Percentiles rank a stretch among this genome's conserved stretches.
Evolutionary conservation across 2,797 vertebrate genomes (phyloP).

Genomic region (Myiothlypis chrysogaster): DNA sequence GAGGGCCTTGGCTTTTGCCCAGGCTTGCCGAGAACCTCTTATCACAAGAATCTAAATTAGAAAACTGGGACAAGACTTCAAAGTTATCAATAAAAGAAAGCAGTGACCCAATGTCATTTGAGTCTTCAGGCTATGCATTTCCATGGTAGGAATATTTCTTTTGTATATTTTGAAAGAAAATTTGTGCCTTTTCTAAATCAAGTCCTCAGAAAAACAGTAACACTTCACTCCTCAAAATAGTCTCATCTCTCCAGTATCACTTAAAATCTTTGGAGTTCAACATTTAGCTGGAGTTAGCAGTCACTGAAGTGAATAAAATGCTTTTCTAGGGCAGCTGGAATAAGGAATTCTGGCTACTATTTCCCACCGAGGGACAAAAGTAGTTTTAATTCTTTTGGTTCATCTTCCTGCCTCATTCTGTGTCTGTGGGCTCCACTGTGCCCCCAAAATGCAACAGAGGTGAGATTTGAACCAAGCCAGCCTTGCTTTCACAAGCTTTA

Average conservation of each 20-base stretch:
- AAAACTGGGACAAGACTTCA: conserved; percentile 52
- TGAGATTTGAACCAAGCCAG: background rate
- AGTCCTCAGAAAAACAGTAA: background rate
- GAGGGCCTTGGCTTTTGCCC: conserved; percentile 2
- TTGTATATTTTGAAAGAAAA: background rate
- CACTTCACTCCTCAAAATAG: background rate
- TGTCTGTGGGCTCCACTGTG: background rate
- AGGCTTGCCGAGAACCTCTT: background rate
- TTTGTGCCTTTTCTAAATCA: background rate
- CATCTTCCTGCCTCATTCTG: background rate
- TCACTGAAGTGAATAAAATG: background rate
- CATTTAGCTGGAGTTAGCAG: background rate
- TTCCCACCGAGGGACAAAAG: background rate
- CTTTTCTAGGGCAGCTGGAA: background rate
- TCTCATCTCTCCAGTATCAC: background rate
- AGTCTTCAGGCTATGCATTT: background rate
- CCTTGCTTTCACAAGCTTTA: background rate
- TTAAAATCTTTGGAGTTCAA: background rate
- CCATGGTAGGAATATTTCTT: background rate
- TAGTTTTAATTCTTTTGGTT: background rate
- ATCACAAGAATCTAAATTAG: conserved; percentile 51
- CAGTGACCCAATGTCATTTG: conserved; percentile 32
- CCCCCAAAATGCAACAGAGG: background rate
- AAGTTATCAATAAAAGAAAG: conserved; percentile 54
- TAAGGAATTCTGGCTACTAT: background rate